Percentiles rank a stretch among this genome's conserved stretches.
Conservation (phyloP, 2,888 invertebrate species). For the Lasiommata megera region DNA sequence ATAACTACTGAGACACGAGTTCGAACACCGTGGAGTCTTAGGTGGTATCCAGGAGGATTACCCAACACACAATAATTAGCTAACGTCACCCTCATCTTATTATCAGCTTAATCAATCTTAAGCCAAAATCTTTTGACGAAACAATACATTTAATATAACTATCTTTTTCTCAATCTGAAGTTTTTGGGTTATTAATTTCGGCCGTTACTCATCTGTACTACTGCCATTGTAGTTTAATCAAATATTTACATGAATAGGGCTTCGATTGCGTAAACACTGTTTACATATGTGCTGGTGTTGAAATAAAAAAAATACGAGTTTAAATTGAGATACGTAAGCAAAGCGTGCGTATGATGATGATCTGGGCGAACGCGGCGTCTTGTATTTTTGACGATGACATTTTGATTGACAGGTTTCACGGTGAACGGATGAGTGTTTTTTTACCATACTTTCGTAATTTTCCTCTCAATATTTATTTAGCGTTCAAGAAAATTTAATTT, state of each 20-base stretch:
- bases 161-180: no score
- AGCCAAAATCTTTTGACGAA: no score
- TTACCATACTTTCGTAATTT: conserved; percentile 5
- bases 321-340: conserved; percentile 8
- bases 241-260: conserved; percentile 1
- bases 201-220: background rate
- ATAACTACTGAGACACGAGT: no score
- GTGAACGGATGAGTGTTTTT: conserved; percentile 35
- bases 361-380: conserved; percentile 36
- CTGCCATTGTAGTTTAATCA: background rate
- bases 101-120: no score
- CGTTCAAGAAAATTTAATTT: background rate
- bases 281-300: conserved; percentile 1
- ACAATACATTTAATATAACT: no score
- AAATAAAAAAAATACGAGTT: background rate
- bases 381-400: conserved; percentile 45
- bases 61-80: no score
- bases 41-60: no score
- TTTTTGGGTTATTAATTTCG: no score
- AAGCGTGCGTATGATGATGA: conserved; percentile 14
- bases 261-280: conserved; percentile 1
- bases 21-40: no score
- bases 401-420: conserved; percentile 62
- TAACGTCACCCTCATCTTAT: no score
- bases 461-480: background rate